A percentile compares a stretch with the other conserved stretches of the same genome.
These are phyloP conservation scores for Homalodisca vitripennis DNA, from an alignment of 1,140 invertebrate genomes.

Conservation along the genomic window DNA sequence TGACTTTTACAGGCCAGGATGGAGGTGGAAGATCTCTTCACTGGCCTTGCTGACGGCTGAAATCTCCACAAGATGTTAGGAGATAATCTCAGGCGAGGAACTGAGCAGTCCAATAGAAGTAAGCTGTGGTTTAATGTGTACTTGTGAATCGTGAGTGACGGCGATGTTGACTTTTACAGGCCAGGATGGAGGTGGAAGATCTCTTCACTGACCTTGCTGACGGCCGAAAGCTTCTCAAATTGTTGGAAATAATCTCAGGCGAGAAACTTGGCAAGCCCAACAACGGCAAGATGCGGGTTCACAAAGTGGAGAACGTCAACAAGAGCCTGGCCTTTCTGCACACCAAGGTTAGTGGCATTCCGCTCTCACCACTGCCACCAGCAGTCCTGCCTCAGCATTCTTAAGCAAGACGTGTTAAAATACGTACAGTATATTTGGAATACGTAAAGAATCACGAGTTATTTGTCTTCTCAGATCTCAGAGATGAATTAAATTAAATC, in stretches of 20 bases:
- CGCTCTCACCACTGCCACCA: no score
- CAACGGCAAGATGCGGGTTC: constrained; percentile 94
- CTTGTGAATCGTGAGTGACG: not conserved
- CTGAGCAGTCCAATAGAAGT: not conserved
- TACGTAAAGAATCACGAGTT: no score
- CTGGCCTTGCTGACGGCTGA: constrained; percentile 95
- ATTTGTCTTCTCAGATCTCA: no score
- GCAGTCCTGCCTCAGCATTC: no score
- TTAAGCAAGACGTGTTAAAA: no score
- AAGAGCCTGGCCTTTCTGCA: constrained; percentile 96
- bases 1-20: constrained; percentile 71
- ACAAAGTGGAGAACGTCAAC: constrained; percentile 99
- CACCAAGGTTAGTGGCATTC: constrained; percentile 86
- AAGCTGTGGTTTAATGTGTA: not conserved
- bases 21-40: constrained; percentile 97
- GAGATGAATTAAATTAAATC: no score
- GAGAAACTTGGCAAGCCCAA: constrained; percentile 97
- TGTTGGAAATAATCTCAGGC: constrained; percentile 98
- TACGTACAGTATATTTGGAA: no score
- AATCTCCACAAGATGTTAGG: no score
- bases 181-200: constrained; percentile 95
- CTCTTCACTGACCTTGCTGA: constrained; percentile 95
- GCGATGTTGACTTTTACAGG: constrained; percentile 60
- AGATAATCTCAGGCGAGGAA: no score
- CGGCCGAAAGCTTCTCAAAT: constrained; percentile 92